Conservation (phyloP, 2,888 invertebrate species). For the Drosophila emarginata region DNA sequence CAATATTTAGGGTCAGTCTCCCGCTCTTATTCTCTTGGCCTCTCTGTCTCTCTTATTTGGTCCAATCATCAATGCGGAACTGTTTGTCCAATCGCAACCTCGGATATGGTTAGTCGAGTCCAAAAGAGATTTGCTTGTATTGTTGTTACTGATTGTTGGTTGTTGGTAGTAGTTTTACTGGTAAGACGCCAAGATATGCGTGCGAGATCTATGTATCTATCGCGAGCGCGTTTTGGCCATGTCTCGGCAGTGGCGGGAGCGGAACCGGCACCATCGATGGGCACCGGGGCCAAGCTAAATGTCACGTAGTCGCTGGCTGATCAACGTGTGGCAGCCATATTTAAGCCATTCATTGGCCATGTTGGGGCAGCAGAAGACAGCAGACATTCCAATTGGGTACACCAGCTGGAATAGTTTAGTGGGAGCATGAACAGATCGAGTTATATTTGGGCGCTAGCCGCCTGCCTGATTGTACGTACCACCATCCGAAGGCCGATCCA, state of each 20-base stretch:
- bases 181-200: slow-evolving; percentile 62
- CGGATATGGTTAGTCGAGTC: slow-evolving; percentile 38
- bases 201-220: slow-evolving; percentile 56
- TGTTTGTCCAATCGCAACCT: slow-evolving; percentile 19
- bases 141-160: slow-evolving; percentile 12
- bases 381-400: slow-evolving; percentile 49
- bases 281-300: slow-evolving; percentile 58
- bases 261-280: slow-evolving; percentile 38
- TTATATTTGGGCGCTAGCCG: slow-evolving; percentile 75
- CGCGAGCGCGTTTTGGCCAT: slow-evolving; percentile 59
- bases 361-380: slow-evolving; percentile 59
- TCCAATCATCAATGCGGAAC: slow-evolving; percentile 6
- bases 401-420: slow-evolving; percentile 58
- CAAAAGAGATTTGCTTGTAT: slow-evolving; percentile 22
- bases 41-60: background rate
- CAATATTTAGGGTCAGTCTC: background rate
- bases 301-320: slow-evolving; percentile 71
- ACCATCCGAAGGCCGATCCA: background rate
- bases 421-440: slow-evolving; percentile 76
- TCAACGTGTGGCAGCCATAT: slow-evolving; percentile 61
- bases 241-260: slow-evolving; percentile 60
- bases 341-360: slow-evolving; percentile 74
- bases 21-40: background rate
- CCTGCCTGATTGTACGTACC: slow-evolving; percentile 80
- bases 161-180: slow-evolving; percentile 52